These are phyloP conservation scores for Syndactyla subalaris DNA, from an alignment of 2,797 vertebrate genomes.

Conservation along the genomic window DNA sequence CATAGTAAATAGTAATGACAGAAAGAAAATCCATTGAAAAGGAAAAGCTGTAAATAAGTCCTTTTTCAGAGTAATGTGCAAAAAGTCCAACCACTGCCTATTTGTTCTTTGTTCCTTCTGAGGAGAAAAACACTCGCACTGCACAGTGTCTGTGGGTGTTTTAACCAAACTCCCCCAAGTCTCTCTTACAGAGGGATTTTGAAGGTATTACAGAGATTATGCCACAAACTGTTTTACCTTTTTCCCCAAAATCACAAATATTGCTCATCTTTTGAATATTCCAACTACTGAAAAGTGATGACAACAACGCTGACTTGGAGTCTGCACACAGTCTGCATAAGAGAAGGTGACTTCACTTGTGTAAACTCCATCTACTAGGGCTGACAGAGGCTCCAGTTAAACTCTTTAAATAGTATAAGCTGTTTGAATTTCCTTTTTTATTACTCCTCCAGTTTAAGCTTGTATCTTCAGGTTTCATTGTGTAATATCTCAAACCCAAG, in stretches of 20 bases:
- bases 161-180: not conserved
- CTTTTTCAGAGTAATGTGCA: not conserved
- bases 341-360: not conserved
- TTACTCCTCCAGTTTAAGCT: not conserved
- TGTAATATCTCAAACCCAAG: not conserved
- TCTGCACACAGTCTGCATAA: not conserved
- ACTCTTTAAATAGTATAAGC: not conserved
- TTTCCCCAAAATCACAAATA: not conserved
- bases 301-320: not conserved
- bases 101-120: not conserved
- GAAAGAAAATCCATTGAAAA: not conserved
- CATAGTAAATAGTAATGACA: not conserved
- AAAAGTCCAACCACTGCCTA: not conserved
- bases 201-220: not conserved
- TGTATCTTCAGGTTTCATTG: not conserved
- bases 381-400: not conserved
- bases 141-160: not conserved
- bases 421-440: not conserved
- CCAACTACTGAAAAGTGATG: not conserved
- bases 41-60: not conserved
- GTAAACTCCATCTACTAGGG: not conserved
- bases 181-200: not conserved
- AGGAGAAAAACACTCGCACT: not conserved
- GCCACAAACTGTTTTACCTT: not conserved
- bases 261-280: not conserved